A percentile compares a stretch with the other conserved stretches of the same genome.
Evolutionary conservation across 2,888 invertebrate species (phyloP).

Genomic region (Drosophila testacea): DNA sequence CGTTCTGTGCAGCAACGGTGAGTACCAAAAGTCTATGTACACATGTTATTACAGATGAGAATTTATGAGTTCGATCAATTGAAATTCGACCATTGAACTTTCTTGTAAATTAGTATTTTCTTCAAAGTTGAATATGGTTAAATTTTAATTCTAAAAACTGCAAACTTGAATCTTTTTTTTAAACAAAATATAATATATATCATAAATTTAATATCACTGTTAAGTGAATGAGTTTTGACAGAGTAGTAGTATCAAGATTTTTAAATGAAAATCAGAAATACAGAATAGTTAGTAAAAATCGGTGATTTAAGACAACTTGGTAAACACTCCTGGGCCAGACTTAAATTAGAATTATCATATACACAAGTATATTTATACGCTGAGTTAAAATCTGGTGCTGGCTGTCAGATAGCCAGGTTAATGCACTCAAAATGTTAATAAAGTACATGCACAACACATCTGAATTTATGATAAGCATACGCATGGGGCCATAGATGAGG

Average conservation of each 20-base stretch:
- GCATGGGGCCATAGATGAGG: slow-evolving; percentile 54
- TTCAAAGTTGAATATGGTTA: too few relatives aligned
- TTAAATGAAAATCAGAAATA: background rate
- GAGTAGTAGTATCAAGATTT: background rate
- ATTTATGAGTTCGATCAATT: background rate
- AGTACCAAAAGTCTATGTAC: slow-evolving; percentile 61
- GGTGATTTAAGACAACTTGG: too few relatives aligned
- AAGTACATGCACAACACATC: slow-evolving; percentile 61
- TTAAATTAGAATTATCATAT: background rate
- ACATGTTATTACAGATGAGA: background rate
- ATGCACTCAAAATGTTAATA: slow-evolving; percentile 77
- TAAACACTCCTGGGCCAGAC: background rate
- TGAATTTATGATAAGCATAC: slow-evolving; percentile 78
- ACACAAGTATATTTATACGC: background rate
- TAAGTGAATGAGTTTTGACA: too few relatives aligned
- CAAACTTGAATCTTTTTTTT: too few relatives aligned
- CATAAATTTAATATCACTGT: too few relatives aligned
- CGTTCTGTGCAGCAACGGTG: slow-evolving; percentile 85
- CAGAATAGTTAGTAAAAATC: too few relatives aligned
- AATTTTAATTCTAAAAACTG: too few relatives aligned
- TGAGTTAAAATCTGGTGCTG: slow-evolving; percentile 50
- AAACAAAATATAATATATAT: too few relatives aligned
- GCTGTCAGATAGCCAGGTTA: slow-evolving; percentile 66
- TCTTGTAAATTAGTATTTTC: background rate
- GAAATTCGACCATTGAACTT: background rate